These are phyloP conservation scores for Odobenus rosmarus DNA, from an alignment of 2,113 vertebrate species.

Conservation along the genomic window DNA sequence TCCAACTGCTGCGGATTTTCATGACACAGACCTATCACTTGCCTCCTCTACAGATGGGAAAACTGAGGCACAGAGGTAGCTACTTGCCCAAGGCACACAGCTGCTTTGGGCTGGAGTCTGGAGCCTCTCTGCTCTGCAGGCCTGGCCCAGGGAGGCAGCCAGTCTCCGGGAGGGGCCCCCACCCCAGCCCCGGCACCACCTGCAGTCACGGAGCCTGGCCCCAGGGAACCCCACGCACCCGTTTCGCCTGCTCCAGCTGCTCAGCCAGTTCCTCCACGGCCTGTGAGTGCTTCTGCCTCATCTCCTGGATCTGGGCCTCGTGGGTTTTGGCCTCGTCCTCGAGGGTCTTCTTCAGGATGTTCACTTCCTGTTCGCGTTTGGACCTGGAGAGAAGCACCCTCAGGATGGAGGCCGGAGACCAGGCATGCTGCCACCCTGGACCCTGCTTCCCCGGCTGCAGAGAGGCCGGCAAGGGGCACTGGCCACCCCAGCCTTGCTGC, in stretches of 20 bases:
- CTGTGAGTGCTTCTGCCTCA: constrained; percentile 96
- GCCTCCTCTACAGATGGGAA: background rate
- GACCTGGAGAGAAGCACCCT: constrained; percentile 83
- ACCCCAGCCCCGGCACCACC: accelerated
- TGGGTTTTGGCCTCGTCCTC: constrained; percentile 95
- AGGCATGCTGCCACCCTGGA: accelerated
- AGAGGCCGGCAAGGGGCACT: too few species aligned
- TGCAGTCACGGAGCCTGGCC: accelerated
- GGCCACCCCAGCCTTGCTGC: background rate
- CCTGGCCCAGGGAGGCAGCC: accelerated
- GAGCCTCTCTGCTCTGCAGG: background rate
- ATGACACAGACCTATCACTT: background rate
- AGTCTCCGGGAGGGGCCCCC: background rate
- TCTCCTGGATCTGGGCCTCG: constrained; percentile 93
- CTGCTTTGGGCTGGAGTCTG: background rate
- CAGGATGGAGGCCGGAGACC: background rate
- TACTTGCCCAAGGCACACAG: too few species aligned
- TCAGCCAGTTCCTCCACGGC: constrained; percentile 96
- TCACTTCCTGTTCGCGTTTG: constrained; percentile 97
- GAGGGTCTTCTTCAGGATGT: constrained; percentile 93
- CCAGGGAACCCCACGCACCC: constrained; percentile 85
- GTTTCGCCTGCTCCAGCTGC: constrained; percentile 97
- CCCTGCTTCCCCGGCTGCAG: background rate
- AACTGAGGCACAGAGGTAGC: background rate
- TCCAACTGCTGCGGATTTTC: accelerated